A percentile compares a stretch with the other conserved stretches of the same genome.
Evolutionary conservation across 2,797 vertebrate species (phyloP).

Genomic region (Lacerta viridis): DNA sequence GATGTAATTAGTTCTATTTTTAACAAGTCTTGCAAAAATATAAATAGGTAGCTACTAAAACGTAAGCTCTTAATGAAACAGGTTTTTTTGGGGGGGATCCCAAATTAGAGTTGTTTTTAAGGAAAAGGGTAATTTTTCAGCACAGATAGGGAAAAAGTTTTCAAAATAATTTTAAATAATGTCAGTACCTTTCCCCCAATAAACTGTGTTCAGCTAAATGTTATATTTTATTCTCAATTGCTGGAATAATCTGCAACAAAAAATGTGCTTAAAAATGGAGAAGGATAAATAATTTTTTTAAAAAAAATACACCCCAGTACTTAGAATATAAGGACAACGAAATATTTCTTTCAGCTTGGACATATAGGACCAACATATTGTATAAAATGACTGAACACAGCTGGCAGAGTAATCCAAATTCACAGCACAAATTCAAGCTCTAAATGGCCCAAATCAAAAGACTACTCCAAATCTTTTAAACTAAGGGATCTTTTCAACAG

Average conservation of each 20-base stretch:
- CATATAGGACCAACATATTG: neutral
- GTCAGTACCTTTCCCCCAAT: neutral
- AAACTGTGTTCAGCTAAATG: constrained; percentile 1
- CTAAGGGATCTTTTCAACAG: neutral
- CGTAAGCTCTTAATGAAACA: neutral
- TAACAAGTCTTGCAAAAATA: neutral
- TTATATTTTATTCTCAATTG: neutral
- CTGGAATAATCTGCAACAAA: neutral
- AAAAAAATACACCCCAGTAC: neutral
- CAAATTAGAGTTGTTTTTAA: neutral
- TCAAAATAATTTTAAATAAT: constrained; percentile 15
- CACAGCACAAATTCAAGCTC: constrained; percentile 1
- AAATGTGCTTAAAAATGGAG: constrained; percentile 20
- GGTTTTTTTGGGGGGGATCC: neutral
- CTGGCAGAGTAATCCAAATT: constrained; percentile 14
- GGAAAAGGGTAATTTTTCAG: rapidly evolving
- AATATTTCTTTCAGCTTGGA: constrained; percentile 19
- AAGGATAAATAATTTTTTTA: neutral
- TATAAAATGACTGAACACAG: neutral
- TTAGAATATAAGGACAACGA: neutral
- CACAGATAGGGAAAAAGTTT: neutral
- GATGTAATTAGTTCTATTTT: constrained; percentile 7
- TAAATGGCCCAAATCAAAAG: neutral
- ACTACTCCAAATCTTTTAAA: neutral
- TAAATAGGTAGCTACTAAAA: constrained; percentile 2